Percentiles rank a stretch among this genome's conserved stretches.
Conservation (phyloP, 53 echinoderm and acorn worm species). For the Arbacia lixula region DNA sequence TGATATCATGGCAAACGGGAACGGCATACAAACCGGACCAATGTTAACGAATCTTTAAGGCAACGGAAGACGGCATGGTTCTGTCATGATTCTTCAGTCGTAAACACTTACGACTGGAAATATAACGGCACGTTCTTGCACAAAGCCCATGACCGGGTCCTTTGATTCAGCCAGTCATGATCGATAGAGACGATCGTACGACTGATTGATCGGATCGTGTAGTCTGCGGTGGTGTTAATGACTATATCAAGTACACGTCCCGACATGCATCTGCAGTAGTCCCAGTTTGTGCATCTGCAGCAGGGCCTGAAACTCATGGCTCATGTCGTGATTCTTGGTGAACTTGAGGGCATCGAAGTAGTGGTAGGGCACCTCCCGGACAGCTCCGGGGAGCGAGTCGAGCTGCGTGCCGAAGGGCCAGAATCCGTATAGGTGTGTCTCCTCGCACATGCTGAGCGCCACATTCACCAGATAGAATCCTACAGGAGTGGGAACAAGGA, state of each 20-base stretch:
- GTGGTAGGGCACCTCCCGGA: conserved; percentile 38
- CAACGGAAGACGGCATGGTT: too few species aligned
- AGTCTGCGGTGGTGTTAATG: too few species aligned
- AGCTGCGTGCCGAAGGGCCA: conserved; percentile 26
- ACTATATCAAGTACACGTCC: conserved; percentile 37
- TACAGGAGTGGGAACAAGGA: not conserved
- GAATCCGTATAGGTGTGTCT: conserved; percentile 43
- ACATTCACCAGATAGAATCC: conserved; percentile 45
- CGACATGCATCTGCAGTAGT: conserved; percentile 27
- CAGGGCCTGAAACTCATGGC: conserved; percentile 34
- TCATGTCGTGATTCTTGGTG: conserved; percentile 46
- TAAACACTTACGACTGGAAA: too few species aligned
- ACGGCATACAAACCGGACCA: too few species aligned
- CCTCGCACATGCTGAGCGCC: conserved; percentile 44
- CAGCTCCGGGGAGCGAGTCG: conserved; percentile 1
- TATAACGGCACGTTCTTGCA: too few species aligned
- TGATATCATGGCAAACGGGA: too few species aligned
- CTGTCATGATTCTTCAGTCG: too few species aligned
- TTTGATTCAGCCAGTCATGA: too few species aligned
- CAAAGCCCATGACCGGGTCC: too few species aligned
- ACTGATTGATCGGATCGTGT: too few species aligned
- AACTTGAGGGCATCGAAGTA: conserved; percentile 23
- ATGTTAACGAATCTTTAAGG: too few species aligned
- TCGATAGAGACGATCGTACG: too few species aligned
- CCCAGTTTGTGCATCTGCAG: conserved; percentile 44